Conservation (phyloP, 2,888 invertebrate genomes). For the Cheilosia soror region DNA sequence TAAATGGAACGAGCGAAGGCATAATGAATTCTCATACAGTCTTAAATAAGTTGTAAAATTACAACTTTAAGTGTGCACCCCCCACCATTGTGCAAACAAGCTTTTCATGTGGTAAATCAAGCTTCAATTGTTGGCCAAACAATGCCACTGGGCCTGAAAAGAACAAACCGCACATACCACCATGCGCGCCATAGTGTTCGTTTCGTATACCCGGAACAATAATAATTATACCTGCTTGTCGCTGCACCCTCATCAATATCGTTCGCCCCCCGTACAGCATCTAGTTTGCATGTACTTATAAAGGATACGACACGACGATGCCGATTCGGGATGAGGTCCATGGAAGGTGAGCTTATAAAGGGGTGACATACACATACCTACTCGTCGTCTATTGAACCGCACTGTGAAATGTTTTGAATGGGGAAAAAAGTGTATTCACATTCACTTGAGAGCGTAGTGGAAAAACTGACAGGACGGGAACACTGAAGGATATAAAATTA, state of each 20-base stretch:
- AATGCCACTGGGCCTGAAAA: constrained; percentile 53
- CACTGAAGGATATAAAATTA: constrained; percentile 67
- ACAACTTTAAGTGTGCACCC: constrained; percentile 63
- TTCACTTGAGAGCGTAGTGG: constrained; percentile 40
- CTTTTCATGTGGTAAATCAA: constrained; percentile 68
- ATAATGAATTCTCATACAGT: constrained; percentile 50
- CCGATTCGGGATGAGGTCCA: not conserved
- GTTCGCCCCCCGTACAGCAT: constrained; percentile 5
- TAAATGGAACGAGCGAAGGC: constrained; percentile 14
- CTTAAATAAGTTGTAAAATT: constrained; percentile 70
- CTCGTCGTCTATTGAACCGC: constrained; percentile 36
- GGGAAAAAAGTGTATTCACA: constrained; percentile 43
- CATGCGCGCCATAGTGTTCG: constrained; percentile 26
- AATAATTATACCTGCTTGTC: constrained; percentile 73
- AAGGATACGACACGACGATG: constrained; percentile 11
- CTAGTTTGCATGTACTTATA: constrained; percentile 38
- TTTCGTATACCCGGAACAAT: constrained; percentile 58
- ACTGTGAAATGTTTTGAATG: constrained; percentile 45
- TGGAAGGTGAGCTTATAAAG: constrained; percentile 42
- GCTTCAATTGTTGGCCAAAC: constrained; percentile 73
- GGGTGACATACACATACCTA: constrained; percentile 33
- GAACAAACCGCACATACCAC: constrained; percentile 58
- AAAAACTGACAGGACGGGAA: constrained; percentile 11
- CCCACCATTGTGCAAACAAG: not conserved
- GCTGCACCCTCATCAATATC: constrained; percentile 72